phyloP scores from a whole-genome alignment of 2,888 invertebrate genomes.

The Muscina levida region DNA sequence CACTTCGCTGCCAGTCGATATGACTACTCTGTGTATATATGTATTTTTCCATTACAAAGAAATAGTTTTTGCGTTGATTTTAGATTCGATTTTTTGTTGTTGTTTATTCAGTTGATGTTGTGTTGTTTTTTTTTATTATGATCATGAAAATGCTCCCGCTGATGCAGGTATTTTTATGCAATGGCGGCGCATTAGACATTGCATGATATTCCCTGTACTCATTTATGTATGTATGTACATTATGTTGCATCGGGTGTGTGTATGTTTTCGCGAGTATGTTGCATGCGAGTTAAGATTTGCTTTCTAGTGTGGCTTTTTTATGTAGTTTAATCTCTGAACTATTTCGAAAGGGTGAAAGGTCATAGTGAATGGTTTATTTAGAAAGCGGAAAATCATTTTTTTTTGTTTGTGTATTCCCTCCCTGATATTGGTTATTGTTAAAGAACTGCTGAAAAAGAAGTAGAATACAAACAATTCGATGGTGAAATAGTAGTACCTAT shows the following conservation, averaged over 20 bases:
- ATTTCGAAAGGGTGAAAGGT: constrained; percentile 3
- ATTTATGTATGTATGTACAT: neutral
- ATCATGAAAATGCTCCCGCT: constrained; percentile 65
- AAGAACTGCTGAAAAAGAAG: too few relatives aligned
- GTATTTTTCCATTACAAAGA: neutral
- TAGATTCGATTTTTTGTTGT: constrained; percentile 28
- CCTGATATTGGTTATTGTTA: neutral
- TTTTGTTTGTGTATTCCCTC: neutral
- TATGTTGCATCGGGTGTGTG: neutral
- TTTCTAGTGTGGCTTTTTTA: neutral
- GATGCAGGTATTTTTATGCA: constrained; percentile 49
- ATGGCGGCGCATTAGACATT: neutral
- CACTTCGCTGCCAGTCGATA: neutral
- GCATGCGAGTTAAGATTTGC: constrained; percentile 3
- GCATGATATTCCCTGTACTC: neutral
- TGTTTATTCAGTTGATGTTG: too few relatives aligned
- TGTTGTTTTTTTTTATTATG: constrained; percentile 60
- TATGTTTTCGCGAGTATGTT: neutral
- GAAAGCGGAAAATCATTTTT: constrained; percentile 18
- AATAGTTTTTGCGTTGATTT: constrained; percentile 24
- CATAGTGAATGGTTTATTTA: constrained; percentile 25
- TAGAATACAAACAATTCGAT: too few relatives aligned
- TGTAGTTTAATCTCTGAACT: constrained; percentile 10
- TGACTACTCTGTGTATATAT: neutral
- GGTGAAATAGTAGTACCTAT: too few relatives aligned